Percentiles rank a stretch among this genome's conserved stretches.
These are phyloP conservation scores for Cliona cf. orientalis DNA, from an alignment of 37 sponge, comb jelly and placozoan species.

Conservation along the genomic window DNA sequence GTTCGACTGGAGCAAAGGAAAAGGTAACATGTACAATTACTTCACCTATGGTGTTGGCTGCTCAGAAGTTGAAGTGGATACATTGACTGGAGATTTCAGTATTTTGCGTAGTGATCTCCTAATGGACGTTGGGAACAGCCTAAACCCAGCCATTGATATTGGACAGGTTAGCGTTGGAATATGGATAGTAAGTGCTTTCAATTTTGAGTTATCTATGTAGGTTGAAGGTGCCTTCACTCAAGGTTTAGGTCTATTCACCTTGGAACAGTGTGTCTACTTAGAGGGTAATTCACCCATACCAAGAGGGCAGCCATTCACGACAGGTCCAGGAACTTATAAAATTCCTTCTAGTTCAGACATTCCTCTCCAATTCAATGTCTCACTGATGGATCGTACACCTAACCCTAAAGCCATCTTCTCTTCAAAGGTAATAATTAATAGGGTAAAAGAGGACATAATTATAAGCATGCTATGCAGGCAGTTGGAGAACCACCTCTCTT, in stretches of 20 bases:
- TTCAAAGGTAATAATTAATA: slow-evolving; percentile 66
- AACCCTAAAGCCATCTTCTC: slow-evolving; percentile 80
- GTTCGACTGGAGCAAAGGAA: slow-evolving; percentile 66
- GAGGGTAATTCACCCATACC: slow-evolving; percentile 46
- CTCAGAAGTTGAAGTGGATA: slow-evolving; percentile 84
- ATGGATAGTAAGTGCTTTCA: background rate
- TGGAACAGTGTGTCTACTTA: slow-evolving; percentile 74
- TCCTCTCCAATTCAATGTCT: slow-evolving; percentile 78
- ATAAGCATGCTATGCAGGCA: slow-evolving; percentile 61
- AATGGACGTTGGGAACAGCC: slow-evolving; percentile 85
- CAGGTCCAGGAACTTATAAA: slow-evolving; percentile 87
- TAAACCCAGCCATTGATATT: slow-evolving; percentile 91
- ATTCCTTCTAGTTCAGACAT: slow-evolving; percentile 77
- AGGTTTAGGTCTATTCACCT: slow-evolving; percentile 72
- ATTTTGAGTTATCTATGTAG: slow-evolving; percentile 7
- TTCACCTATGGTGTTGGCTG: slow-evolving; percentile 77
- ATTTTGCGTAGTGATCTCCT: slow-evolving; percentile 72
- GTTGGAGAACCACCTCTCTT: slow-evolving; percentile 95
- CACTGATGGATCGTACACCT: slow-evolving; percentile 62
- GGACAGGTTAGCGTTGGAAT: slow-evolving; percentile 56
- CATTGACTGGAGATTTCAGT: slow-evolving; percentile 74
- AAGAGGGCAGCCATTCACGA: slow-evolving; percentile 63
- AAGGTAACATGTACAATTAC: slow-evolving; percentile 63
- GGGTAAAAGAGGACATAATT: background rate
- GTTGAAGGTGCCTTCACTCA: slow-evolving; percentile 87